Conservation (phyloP, 2,113 vertebrate species). For the Stercorarius parasiticus region DNA sequence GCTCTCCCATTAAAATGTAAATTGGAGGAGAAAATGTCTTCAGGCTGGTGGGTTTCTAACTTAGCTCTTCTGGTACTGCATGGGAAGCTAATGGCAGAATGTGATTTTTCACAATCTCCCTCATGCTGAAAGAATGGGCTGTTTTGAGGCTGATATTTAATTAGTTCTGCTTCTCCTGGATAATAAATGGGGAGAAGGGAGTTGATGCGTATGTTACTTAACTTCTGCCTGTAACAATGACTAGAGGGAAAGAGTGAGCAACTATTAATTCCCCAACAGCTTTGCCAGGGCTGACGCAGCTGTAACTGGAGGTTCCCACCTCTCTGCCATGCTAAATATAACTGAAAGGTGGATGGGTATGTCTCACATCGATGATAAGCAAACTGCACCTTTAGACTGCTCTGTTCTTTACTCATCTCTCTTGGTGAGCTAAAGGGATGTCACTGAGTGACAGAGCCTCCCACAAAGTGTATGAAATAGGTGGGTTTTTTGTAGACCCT, state of each 20-base stretch:
- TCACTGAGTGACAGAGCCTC: not conserved
- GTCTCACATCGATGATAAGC: not conserved
- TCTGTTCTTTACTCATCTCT: not conserved
- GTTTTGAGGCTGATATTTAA: slow-evolving; percentile 19
- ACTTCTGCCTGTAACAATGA: not conserved
- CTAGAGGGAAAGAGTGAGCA: not conserved
- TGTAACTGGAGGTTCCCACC: not conserved
- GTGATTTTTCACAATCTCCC: not conserved
- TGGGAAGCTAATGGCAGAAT: not conserved
- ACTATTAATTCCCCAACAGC: not conserved
- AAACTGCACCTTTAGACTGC: not conserved
- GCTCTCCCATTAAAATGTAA: slow-evolving; percentile 47
- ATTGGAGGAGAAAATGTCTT: slow-evolving; percentile 37
- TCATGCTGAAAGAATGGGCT: not conserved
- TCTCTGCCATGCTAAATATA: not conserved
- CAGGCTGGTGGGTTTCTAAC: not conserved
- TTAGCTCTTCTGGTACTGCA: not conserved
- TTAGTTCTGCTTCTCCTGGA: slow-evolving; percentile 16
- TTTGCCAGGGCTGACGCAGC: not conserved
- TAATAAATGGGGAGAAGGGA: not conserved
- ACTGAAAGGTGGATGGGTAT: not conserved
- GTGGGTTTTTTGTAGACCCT: not conserved
- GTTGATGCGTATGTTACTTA: not conserved
- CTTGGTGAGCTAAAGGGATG: not conserved
- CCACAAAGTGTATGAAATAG: accelerated